These are phyloP conservation scores for Gorsachius magnificus DNA, from an alignment of 2,797 vertebrate species.

Conservation along the genomic window DNA sequence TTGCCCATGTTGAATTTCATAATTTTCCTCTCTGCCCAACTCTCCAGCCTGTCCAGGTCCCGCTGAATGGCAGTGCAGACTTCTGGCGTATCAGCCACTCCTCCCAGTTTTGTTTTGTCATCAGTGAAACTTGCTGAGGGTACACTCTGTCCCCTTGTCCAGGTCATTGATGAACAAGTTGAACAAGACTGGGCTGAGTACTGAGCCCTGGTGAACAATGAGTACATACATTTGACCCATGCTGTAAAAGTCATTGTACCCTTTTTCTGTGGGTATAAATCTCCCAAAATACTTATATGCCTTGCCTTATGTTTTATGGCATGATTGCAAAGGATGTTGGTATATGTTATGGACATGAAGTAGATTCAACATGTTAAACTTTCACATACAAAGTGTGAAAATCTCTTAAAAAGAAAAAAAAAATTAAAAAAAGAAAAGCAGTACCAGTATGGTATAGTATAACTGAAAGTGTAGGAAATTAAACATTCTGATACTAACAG, in stretches of 20 bases:
- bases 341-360: not conserved
- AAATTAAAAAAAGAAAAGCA: accelerated
- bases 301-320: not conserved
- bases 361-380: not conserved
- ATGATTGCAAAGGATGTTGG: not conserved
- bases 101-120: too few species aligned
- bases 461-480: not conserved
- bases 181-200: too few species aligned
- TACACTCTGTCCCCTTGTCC: too few species aligned
- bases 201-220: too few species aligned
- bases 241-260: not conserved
- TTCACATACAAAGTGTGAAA: not conserved
- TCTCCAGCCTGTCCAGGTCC: too few species aligned
- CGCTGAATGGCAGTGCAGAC: too few species aligned
- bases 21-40: too few species aligned
- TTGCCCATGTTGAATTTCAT: too few species aligned
- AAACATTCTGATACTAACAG: not conserved
- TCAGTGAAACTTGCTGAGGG: too few species aligned
- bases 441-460: not conserved
- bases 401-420: not conserved
- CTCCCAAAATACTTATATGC: not conserved
- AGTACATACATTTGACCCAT: not conserved
- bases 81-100: too few species aligned
- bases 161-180: too few species aligned
- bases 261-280: not conserved